Evolutionary conservation across 2,113 vertebrate species (phyloP).

Genomic region (Brachyhypopomus occidentalis): DNA sequence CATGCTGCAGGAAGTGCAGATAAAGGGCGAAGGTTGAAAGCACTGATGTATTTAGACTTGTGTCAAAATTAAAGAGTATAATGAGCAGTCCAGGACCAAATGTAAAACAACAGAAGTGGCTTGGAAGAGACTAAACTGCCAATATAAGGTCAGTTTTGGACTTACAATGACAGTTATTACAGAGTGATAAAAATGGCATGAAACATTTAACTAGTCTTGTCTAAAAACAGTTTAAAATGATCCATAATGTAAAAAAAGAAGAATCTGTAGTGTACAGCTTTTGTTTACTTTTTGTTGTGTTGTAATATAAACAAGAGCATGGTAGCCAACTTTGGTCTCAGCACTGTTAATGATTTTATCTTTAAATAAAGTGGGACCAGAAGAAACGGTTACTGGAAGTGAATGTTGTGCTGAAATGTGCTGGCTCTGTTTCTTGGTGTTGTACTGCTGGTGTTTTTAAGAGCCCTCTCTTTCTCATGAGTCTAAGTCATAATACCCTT

Average conservation of each 20-base stretch:
- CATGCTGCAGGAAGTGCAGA: conserved; percentile 27
- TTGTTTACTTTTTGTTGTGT: conserved; percentile 13
- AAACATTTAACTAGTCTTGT: background rate
- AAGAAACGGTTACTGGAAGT: conserved; percentile 32
- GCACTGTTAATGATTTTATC: conserved; percentile 33
- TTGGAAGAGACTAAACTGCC: background rate
- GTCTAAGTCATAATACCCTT: conserved; percentile 51
- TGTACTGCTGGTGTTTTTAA: conserved; percentile 35
- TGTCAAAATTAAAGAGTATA: background rate
- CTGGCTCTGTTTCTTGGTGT: conserved; percentile 36
- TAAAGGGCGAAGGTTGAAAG: background rate
- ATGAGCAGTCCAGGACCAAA: background rate
- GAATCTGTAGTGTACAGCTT: background rate
- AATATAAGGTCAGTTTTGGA: background rate
- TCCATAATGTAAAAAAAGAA: background rate
- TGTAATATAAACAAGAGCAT: conserved; percentile 23
- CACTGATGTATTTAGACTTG: background rate
- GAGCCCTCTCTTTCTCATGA: conserved; percentile 35
- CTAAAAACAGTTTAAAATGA: background rate
- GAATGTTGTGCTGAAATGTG: conserved; percentile 36
- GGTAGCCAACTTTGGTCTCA: background rate
- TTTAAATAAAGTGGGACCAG: conserved; percentile 38
- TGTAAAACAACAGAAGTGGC: background rate
- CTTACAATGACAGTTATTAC: background rate
- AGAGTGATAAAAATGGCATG: background rate